phyloP scores from a whole-genome alignment of 2,888 invertebrate genomes.

The Cetonia aurata region DNA sequence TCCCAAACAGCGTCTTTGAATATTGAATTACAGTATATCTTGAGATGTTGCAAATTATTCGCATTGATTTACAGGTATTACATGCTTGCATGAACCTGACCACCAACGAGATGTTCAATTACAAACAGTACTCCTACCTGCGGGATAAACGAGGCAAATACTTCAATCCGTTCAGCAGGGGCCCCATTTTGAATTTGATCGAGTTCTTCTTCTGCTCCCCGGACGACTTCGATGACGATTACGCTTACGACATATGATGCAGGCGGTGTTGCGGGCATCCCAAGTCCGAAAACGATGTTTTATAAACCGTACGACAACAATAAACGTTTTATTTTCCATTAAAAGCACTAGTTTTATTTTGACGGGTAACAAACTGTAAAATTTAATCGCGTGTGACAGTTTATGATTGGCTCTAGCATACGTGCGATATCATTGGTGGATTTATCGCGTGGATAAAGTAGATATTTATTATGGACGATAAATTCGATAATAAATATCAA shows the following conservation, averaged over 20 bases:
- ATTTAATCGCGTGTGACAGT: no score
- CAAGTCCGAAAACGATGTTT: constrained; percentile 28
- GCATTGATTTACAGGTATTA: constrained; percentile 74
- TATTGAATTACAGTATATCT: no score
- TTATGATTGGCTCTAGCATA: no score
- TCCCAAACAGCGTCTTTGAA: no score
- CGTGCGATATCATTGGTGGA: no score
- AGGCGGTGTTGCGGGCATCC: constrained; percentile 9
- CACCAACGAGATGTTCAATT: constrained; percentile 95
- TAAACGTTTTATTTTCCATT: constrained; percentile 37
- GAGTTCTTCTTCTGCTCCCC: constrained; percentile 92
- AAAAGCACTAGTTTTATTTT: constrained; percentile 12
- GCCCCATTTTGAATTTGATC: constrained; percentile 86
- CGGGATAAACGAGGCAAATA: constrained; percentile 90
- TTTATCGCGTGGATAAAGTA: no score
- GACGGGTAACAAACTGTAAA: no score
- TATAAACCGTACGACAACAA: constrained; percentile 33
- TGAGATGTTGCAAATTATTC: neutral
- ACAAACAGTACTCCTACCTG: constrained; percentile 90
- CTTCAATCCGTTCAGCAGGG: constrained; percentile 92
- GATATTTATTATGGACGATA: no score
- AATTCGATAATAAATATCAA: no score
- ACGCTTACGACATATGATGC: constrained; percentile 63
- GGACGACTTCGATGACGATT: constrained; percentile 81
- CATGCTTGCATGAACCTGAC: constrained; percentile 95